Conservation (phyloP, 1,140 invertebrate genomes). For the Zophobas atratus region DNA sequence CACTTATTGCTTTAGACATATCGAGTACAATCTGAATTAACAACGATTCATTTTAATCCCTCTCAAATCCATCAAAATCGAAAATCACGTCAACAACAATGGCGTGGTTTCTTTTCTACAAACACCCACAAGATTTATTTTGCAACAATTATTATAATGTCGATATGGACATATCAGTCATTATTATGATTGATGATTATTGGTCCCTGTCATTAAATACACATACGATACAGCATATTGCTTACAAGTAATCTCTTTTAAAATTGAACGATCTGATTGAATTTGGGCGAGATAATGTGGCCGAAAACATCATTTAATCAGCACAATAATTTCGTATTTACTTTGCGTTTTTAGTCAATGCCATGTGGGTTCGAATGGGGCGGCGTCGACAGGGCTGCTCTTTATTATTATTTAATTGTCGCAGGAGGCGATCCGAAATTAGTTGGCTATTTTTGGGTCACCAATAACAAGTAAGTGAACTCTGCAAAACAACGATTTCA, state of each 20-base stretch:
- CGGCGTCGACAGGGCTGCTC: neutral
- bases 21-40: conserved; percentile 19
- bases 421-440: conserved; percentile 17
- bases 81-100: conserved; percentile 34
- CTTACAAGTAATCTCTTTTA: conserved; percentile 38
- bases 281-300: conserved; percentile 23
- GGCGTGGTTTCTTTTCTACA: conserved; percentile 16
- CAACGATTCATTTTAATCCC: neutral
- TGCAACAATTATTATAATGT: conserved; percentile 36
- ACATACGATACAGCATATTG: conserved; percentile 12
- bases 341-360: neutral
- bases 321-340: conserved; percentile 8
- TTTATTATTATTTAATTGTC: conserved; percentile 14
- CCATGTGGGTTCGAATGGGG: neutral
- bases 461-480: conserved; percentile 7
- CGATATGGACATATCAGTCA: conserved; percentile 29
- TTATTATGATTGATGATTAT: conserved; percentile 40
- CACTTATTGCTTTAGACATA: conserved; percentile 2
- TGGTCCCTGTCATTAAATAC: conserved; percentile 16
- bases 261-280: conserved; percentile 18
- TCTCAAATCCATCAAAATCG: conserved; percentile 12
- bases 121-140: conserved; percentile 38
- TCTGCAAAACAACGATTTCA: conserved; percentile 35
- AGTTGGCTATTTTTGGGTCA: conserved; percentile 4
- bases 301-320: conserved; percentile 25